phyloP scores from a whole-genome alignment of 1,140 invertebrate genomes.

The Meloidogyne chitwoodi region DNA sequence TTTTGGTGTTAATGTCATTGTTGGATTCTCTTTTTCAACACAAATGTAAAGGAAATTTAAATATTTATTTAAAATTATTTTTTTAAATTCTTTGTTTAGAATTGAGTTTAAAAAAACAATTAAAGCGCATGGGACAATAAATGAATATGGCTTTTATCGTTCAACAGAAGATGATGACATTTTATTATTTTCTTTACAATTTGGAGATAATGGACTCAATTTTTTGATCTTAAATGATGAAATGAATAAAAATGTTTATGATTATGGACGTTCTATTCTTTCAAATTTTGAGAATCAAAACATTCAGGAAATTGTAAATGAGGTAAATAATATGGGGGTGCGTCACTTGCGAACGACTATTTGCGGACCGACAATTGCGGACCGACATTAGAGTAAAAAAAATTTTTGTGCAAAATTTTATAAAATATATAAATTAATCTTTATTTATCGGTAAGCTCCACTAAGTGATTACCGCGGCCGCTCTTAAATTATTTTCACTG shows the following conservation, averaged over 20 bases:
- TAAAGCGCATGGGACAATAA: background rate
- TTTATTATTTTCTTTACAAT: background rate
- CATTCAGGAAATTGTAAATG: background rate
- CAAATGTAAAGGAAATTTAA: background rate
- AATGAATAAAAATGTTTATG: background rate
- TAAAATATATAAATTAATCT: no score
- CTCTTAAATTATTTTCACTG: no score
- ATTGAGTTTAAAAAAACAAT: background rate
- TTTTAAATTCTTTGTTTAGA: background rate
- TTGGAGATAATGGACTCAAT: background rate
- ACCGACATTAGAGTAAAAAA: no score
- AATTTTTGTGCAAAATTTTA: no score
- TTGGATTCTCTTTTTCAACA: background rate
- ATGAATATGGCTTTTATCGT: background rate
- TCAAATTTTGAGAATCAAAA: background rate
- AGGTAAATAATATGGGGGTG: background rate
- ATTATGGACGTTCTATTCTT: background rate
- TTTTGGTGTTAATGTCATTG: background rate
- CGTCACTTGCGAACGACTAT: no score
- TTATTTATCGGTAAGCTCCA: no score
- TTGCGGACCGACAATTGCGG: no score
- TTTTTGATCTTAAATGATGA: background rate
- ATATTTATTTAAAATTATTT: no score
- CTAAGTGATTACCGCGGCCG: no score
- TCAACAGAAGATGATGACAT: background rate